Evolutionary conservation across 2,797 vertebrate species (phyloP).

Genomic region (Lagorchestes hirsutus): DNA sequence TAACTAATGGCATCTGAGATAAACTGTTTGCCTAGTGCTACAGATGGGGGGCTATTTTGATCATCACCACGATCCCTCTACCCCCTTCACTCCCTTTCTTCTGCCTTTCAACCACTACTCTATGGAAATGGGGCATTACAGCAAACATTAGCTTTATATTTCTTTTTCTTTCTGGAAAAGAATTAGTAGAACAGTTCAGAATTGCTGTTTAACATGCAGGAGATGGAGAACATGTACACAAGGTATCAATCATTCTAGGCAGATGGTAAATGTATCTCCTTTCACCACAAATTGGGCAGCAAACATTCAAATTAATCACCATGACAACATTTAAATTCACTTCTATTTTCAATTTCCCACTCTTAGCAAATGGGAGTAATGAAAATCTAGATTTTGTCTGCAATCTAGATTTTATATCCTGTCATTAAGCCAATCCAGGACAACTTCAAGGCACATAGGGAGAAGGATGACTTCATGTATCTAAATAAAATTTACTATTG

Average conservation of each 20-base stretch:
- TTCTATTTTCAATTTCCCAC: conserved; percentile 49
- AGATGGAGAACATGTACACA: neutral
- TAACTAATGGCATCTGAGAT: too few species aligned
- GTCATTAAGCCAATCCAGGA: conserved; percentile 42
- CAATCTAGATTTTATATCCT: conserved; percentile 56
- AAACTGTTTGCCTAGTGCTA: neutral
- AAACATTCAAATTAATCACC: conserved; percentile 74
- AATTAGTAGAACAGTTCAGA: conserved; percentile 15
- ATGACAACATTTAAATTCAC: conserved; percentile 69
- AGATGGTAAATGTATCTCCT: conserved; percentile 78
- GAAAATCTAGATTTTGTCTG: conserved; percentile 64
- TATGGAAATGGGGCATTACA: neutral
- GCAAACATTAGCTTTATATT: conserved; percentile 19
- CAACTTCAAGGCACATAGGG: neutral
- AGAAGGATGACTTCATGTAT: neutral
- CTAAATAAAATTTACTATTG: neutral
- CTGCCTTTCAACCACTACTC: neutral
- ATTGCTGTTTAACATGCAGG: conserved; percentile 60
- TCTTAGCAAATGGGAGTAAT: conserved; percentile 67
- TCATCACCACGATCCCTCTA: neutral
- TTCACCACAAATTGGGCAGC: conserved; percentile 79
- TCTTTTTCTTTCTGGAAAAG: conserved; percentile 38
- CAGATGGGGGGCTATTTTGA: neutral
- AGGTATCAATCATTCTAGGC: conserved; percentile 73
- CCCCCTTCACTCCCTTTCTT: neutral